phyloP scores from a whole-genome alignment of 2,888 invertebrate species.

The Isoperla grammatica region DNA sequence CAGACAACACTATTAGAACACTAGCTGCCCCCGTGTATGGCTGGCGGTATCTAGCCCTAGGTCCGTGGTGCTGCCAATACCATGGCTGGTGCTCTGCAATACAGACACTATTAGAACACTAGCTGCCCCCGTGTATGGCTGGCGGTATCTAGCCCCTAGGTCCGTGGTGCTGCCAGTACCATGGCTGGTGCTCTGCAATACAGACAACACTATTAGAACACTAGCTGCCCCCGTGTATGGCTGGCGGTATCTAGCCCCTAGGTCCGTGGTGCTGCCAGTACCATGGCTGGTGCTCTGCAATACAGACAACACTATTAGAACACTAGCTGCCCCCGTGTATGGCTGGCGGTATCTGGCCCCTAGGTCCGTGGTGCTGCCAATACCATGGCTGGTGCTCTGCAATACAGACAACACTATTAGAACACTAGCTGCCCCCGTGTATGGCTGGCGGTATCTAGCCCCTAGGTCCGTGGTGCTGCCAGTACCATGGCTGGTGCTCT shows the following conservation, averaged over 20 bases:
- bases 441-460: too few species aligned
- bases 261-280: conserved; percentile 33
- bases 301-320: background rate
- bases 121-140: too few species aligned
- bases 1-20: background rate
- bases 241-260: too few species aligned
- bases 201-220: background rate
- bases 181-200: background rate
- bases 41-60: too few species aligned
- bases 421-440: too few species aligned
- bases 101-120: background rate
- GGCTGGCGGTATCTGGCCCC: too few species aligned
- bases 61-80: conserved; percentile 32
- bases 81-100: background rate
- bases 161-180: conserved; percentile 31
- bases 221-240: too few species aligned
- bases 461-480: too few species aligned
- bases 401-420: background rate
- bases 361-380: too few species aligned
- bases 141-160: too few species aligned
- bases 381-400: background rate
- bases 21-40: too few species aligned
- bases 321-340: too few species aligned
- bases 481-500: conserved; percentile 27
- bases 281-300: background rate